Evolutionary conservation across 2,797 vertebrate species (phyloP), one percentile per base, ranked within the genome.

Genomic region (Holocentrus rufus): DNA sequence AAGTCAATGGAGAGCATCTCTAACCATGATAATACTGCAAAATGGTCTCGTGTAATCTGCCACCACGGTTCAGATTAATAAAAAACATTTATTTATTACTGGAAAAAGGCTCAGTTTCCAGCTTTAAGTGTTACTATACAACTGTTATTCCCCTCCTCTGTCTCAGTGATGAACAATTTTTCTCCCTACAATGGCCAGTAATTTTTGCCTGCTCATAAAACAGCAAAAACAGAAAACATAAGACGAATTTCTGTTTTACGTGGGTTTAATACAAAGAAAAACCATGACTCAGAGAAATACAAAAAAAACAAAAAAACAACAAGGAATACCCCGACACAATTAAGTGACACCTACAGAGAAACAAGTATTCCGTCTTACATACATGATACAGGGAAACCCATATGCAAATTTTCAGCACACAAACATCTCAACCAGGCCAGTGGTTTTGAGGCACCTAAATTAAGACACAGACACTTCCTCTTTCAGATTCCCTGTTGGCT

Each of bases 381-480:
- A 5, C 14, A 13, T 42, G 39, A 54, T 39, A 46, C 2, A 27
- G 69, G 84, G 74, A 82, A 76, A 53, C 76, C 85, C 82, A 22
- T 23, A 82, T 81, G 81, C 10, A 87, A 81, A 88, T 81, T 59
- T 23, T 46, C 5, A 13, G 31, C 27, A 69, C 71, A 85, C 65
- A 13, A 88, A 86, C 63, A 13, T 27, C 59, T 47, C 7, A 47
- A 47, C 20, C 42, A 69, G 64, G 17, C 22, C 60, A 7, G 69
- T 74, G 65, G 81, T 72, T 83, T 85, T 5, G 0, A 18, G 20
- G 8, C 8, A 2, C 66, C 57, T 65, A 55, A 76, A 69, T n/a
- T 23, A n/a, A 83, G 73, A 77, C 30, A 53, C 13, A 46, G 62
- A 67, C 8, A 80, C 77, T 87, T 91, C 91, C 89, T 87, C 78